Conservation (phyloP, 2,797 vertebrate genomes). For the Brachymystax lenok region DNA sequence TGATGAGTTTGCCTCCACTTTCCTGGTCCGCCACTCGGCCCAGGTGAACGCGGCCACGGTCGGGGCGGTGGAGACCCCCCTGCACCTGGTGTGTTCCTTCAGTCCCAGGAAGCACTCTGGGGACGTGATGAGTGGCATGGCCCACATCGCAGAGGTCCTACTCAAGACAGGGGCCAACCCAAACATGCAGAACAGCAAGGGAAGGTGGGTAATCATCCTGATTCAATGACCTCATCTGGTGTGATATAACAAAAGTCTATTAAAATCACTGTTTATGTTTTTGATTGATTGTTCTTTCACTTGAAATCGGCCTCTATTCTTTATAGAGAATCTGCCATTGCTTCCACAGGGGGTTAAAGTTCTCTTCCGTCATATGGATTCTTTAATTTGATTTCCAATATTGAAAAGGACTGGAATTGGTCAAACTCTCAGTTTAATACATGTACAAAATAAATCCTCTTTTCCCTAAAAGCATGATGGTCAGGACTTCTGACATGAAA, state of each 20-base stretch:
- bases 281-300: no score
- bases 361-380: background rate
- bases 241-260: background rate
- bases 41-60: slow-evolving; percentile 91
- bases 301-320: no score
- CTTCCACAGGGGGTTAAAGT: background rate
- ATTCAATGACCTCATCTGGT: background rate
- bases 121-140: slow-evolving; percentile 90
- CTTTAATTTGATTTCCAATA: background rate
- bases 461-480: no score
- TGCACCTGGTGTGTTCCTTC: slow-evolving; percentile 93
- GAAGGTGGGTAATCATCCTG: slow-evolving; percentile 78
- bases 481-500: no score
- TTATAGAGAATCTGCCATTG: no score
- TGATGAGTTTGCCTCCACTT: slow-evolving; percentile 93
- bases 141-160: slow-evolving; percentile 88
- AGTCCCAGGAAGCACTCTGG: slow-evolving; percentile 87
- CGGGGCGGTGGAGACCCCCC: slow-evolving; percentile 91
- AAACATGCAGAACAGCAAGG: slow-evolving; percentile 95
- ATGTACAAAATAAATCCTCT: no score
- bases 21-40: slow-evolving; percentile 93
- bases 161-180: slow-evolving; percentile 92
- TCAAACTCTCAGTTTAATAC: background rate
- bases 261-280: background rate
- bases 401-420: no score